Conservation (phyloP, 1,140 invertebrate species). For the Procambarus virginalis region DNA sequence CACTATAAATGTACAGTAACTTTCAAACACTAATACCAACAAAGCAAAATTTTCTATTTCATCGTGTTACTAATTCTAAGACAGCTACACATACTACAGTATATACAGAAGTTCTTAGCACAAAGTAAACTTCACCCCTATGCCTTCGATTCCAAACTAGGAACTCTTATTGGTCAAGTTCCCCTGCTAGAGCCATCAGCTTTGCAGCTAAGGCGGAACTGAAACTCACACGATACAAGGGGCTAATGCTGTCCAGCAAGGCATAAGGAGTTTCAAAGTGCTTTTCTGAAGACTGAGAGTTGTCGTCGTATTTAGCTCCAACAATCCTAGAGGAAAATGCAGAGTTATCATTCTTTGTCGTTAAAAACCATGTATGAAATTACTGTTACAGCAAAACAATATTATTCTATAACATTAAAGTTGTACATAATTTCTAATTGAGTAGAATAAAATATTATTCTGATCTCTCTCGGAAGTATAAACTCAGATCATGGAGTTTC, state of each 20-base stretch:
- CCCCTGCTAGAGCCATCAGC: slow-evolving; percentile 8
- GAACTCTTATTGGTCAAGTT: slow-evolving; percentile 4
- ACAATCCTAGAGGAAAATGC: slow-evolving; percentile 54
- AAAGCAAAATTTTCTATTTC: too few relatives aligned
- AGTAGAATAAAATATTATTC: too few relatives aligned
- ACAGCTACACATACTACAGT: neutral
- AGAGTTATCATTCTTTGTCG: neutral
- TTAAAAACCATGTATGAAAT: neutral
- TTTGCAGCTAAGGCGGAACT: slow-evolving; percentile 59
- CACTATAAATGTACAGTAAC: neutral
- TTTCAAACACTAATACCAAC: too few relatives aligned
- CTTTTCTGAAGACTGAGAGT: slow-evolving; percentile 44
- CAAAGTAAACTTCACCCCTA: neutral
- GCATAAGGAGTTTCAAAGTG: slow-evolving; percentile 69
- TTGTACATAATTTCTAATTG: too few relatives aligned
- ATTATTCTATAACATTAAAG: too few relatives aligned
- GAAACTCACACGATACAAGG: slow-evolving; percentile 66
- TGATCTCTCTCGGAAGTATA: too few relatives aligned
- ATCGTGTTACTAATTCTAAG: too few relatives aligned
- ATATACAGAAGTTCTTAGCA: neutral
- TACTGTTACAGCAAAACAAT: too few relatives aligned
- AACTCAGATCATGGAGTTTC: too few relatives aligned
- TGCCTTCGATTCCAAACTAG: too few relatives aligned
- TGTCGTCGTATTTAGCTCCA: slow-evolving; percentile 52
- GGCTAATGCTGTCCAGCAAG: slow-evolving; percentile 66